phyloP scores from a whole-genome alignment of 2,888 invertebrate genomes.

The Magallana nippona region DNA sequence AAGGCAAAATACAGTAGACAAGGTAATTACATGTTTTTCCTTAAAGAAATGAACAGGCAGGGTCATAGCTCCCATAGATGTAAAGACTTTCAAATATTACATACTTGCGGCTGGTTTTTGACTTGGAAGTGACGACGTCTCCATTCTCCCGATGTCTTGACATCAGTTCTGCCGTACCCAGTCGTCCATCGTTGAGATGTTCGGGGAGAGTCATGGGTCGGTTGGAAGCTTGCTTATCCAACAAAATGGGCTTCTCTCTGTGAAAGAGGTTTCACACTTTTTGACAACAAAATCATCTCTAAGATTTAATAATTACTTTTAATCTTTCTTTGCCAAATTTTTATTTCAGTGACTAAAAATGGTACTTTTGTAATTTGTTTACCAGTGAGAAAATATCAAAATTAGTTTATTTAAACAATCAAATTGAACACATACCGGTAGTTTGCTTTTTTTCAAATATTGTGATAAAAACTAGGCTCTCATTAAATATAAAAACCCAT shows the following conservation, averaged over 20 bases:
- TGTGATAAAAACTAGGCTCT: too few species aligned
- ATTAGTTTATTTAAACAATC: too few species aligned
- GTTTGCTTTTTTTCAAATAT: too few species aligned
- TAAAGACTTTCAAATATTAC: not conserved
- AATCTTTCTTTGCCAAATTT: too few species aligned
- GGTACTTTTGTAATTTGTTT: too few species aligned
- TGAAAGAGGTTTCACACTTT: not conserved
- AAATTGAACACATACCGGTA: too few species aligned
- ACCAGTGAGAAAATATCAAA: too few species aligned
- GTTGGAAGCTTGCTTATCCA: not conserved
- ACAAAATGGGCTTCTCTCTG: not conserved
- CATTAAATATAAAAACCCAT: too few species aligned
- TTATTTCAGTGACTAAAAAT: too few species aligned
- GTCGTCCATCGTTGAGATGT: not conserved
- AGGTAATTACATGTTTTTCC: not conserved
- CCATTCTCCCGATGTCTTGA: not conserved
- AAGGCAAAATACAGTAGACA: not conserved
- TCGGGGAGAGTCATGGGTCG: not conserved
- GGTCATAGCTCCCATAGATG: too few species aligned
- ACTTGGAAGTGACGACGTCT: not conserved
- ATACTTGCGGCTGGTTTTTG: slow-evolving; percentile 6
- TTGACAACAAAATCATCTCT: not conserved
- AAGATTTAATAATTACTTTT: too few species aligned
- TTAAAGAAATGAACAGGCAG: not conserved
- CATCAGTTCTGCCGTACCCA: not conserved